Conservation (phyloP, 2,113 vertebrate species). For the Thamnophis sirtalis region DNA sequence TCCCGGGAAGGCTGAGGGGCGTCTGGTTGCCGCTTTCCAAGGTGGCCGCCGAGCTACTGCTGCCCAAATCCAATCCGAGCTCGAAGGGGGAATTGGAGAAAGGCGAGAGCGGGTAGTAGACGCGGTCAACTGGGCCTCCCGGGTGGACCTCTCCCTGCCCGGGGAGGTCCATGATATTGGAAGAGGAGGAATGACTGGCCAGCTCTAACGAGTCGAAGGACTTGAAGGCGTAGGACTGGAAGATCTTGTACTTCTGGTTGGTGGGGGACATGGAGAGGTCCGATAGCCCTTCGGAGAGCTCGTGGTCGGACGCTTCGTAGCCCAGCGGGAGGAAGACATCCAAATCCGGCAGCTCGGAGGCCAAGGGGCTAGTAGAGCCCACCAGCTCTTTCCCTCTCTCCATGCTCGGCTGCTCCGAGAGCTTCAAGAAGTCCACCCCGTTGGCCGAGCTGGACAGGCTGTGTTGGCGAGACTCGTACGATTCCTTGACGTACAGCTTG, state of each 20-base stretch:
- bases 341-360: conserved; percentile 15
- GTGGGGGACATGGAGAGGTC: conserved; percentile 75
- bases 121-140: conserved; percentile 55
- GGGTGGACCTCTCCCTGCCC: conserved; percentile 31
- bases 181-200: conserved; percentile 75
- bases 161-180: conserved; percentile 70
- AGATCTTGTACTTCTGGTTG: conserved; percentile 59
- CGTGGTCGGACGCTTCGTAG: conserved; percentile 63
- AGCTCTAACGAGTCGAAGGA: conserved; percentile 81
- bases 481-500: conserved; percentile 91
- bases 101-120: conserved; percentile 85
- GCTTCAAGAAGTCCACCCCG: conserved; percentile 32
- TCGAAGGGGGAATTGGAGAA: conserved; percentile 84
- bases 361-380: not conserved
- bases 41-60: conserved; percentile 58
- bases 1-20: conserved; percentile 79
- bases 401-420: not conserved
- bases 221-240: conserved; percentile 74
- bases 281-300: conserved; percentile 76
- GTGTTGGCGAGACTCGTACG: conserved; percentile 66
- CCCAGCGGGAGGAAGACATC: conserved; percentile 74
- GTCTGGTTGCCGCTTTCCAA: conserved; percentile 67
- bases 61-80: conserved; percentile 74
- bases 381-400: conserved; percentile 14
- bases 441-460: conserved; percentile 53